Evolutionary conservation across 1,140 invertebrate genomes (phyloP), one percentile per base, ranked within the genome.

Genomic region (Lordiphosa mommai): DNA sequence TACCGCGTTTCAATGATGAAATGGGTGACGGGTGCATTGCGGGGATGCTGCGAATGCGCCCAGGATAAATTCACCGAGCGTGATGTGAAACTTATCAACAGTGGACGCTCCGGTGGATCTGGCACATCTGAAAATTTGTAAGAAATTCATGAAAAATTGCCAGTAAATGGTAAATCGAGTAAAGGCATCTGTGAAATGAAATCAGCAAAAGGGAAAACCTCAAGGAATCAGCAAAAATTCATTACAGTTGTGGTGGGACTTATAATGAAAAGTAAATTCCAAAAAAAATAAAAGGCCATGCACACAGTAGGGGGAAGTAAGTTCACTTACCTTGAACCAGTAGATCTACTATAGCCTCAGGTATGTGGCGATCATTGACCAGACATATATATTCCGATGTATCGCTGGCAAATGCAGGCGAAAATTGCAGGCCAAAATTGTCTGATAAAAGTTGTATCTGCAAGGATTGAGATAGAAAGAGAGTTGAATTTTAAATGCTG

Each of bases 1-100:
- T 91, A 94, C 94, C 93, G 91, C 58, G 91, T 92, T 82, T 93
- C 91, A 86, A 95, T 93, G 89, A 94, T 91, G 88, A 95, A 94
- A 90, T 94, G 92, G 59, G 90, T 91, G 73, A 95, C 92, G 51
- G 92, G 91, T 76, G 92, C 92, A 90, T 93, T 92, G 86, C 94
- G 93, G 48, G 92, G 92, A 89, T 94, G 92, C 65, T 92, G 91
- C 47, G 93, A 92, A 20, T 93, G 92, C 37, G 93, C 93, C 94
- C 94, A 95, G 30, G 93, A 94, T 65, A 95, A 89, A 86, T 94
- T 94, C 71, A 94, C 93, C 12, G 93, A 92, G 56, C 93, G 90
- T 49, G 94, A 94, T 34, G 93, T 94, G 87, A 94, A 95, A 79
- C 91, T 92, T 86, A 92, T 92, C 79, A 94, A 91, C 64, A 95